Base-by-base conservation (phyloP, 1,140 invertebrate species). In the Muscidifurax raptorellus region DNA sequence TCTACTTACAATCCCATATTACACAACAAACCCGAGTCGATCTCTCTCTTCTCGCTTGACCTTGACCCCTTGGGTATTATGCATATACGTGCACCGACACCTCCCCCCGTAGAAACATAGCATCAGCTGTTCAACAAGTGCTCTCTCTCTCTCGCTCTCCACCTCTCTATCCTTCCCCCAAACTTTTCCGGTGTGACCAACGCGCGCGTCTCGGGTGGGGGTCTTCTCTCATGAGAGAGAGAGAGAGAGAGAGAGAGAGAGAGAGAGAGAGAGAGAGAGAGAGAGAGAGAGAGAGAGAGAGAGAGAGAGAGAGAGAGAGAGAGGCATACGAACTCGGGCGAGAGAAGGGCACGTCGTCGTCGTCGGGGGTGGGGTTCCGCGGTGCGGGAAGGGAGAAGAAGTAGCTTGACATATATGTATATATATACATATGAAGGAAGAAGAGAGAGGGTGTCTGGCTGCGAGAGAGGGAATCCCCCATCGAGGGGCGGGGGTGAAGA, bases 401-500 rank as follows among this genome's bases (percentile, higher is more conserved):
- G 77, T 28, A 66, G 12, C 27, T 78, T 2, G 44, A 25, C 28
- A 44, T 22, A 22, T 30, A 44, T 22, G 25, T 1, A 5, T 76
- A 10, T 18, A 12, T 59, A 4, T 2, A 13, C 25, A 0, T 5
- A 12, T 3, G n/a, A 52, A 76, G 52, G 83, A 87, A 85, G 79
- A 81, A 74, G 83, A 82, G 82, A 85, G 84, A 77, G 82, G 82
- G 86, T 85, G 77, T 40, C 69, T n/a, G 52, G 75, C 47, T 64
- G 28, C n/a, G 66, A 74, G 64, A 82, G 67, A 66, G 75, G 59
- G 80, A 80, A 69, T 15, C 22, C 18, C 27, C 44, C 44, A 25
- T 22, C 18, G 25, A 47, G 71, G 2, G 25, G 74, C 72, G 30
- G 40, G 52, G n/a, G 74, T 66, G 44, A 69, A 40, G 72, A 9